phyloP scores from a whole-genome alignment of 2,113 vertebrate species.

The Kryptolebias marmoratus region DNA sequence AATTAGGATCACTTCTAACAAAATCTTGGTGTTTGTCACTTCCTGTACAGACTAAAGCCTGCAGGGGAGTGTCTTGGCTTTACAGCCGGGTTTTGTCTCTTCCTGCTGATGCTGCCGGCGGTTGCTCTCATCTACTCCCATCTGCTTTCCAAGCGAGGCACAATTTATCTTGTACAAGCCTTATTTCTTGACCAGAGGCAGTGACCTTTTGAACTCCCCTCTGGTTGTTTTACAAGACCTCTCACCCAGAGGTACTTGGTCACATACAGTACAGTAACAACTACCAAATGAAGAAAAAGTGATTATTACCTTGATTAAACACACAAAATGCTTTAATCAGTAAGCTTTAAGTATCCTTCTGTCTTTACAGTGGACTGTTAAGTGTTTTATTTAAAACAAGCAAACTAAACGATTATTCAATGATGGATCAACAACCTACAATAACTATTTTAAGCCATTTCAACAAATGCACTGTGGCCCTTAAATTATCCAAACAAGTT shows the following conservation, averaged over 20 bases:
- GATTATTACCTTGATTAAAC: no score
- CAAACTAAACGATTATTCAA: no score
- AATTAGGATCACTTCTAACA: background rate
- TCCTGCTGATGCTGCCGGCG: background rate
- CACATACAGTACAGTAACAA: background rate
- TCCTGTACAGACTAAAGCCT: background rate
- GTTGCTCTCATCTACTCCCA: background rate
- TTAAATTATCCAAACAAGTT: background rate
- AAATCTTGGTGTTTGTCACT: background rate
- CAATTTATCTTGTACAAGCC: conserved; percentile 1
- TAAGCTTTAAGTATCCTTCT: background rate
- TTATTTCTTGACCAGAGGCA: background rate
- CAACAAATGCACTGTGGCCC: background rate
- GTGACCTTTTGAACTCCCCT: background rate
- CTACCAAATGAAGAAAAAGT: background rate
- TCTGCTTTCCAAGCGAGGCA: background rate
- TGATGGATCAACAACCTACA: no score
- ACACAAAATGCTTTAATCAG: background rate
- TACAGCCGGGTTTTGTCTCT: background rate
- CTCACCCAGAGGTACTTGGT: background rate
- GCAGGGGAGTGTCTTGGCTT: background rate
- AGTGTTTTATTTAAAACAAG: background rate
- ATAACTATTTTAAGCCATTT: background rate
- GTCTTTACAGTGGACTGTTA: background rate
- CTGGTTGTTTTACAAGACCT: background rate